Evolutionary conservation across 2,113 vertebrate species (phyloP), one percentile per base, ranked within the genome.

Genomic region (Alligator mississippiensis): DNA sequence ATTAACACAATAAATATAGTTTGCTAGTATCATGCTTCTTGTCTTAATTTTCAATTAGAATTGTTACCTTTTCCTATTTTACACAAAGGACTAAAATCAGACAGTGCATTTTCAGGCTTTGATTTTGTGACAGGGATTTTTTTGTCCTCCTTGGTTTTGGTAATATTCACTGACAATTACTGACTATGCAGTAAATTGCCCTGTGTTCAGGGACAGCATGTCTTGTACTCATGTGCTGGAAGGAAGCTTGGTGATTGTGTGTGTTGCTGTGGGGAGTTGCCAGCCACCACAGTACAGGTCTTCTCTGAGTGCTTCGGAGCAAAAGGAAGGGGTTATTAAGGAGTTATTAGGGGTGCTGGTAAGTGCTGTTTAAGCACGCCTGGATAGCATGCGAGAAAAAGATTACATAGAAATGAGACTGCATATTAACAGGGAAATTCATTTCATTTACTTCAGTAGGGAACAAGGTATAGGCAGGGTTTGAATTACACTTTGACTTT

Each of bases 1-100:
- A 87, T 98, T 98, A 97, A 97, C 97, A 97, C 97, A 97, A 94
- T 96, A 98, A 98, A 98, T 97, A 97, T 16, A 94, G 89, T 97
- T 95, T 55, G 75, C 96, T 93, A 92, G 92, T 87, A 85, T 97
- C 3, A 24, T 87, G 77, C 54, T 88, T 93, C 91, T 94, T 93
- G 81, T 87, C 97, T 96, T 96, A 97, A 96, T 96, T 97, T 97
- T 95, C 94, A 96, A 92, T 96, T 96, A 85, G 85, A 92, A 92
- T 91, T 70, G 59, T 82, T 96, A 93, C 89, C 77, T 93, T 93
- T 90, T 66, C 74, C 18, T 87, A 62, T 90, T 93, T 93, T 81
- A 64, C 66, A 87, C 75, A 92, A 92, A 94, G 77, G 75, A 30
- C 78, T 74, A 47, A 74, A 74, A 25, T 66, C 64, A n/a, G 64